These are phyloP conservation scores for Leptinotarsa defecta DNA, from an alignment of 1,140 invertebrate genomes.

Conservation along the genomic window DNA sequence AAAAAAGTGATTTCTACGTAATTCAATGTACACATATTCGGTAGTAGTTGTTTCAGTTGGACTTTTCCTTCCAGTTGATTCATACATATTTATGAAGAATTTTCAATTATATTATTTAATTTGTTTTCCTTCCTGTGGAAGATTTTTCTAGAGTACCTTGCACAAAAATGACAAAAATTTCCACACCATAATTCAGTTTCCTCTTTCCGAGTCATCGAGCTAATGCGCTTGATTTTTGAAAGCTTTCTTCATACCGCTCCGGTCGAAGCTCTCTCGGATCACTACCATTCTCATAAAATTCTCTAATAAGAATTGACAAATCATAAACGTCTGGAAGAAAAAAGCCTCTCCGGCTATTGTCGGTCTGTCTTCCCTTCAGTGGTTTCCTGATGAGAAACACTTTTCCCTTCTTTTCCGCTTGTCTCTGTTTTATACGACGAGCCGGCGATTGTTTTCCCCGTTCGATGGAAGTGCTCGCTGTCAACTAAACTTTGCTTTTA, in stretches of 20 bases:
- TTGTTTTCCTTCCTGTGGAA: no score
- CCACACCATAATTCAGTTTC: no score
- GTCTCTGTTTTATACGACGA: constrained; percentile 18
- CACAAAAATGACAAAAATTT: no score
- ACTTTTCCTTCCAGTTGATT: no score
- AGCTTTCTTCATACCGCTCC: neutral
- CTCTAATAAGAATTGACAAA: constrained; percentile 20
- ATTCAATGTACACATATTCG: no score
- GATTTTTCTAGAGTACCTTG: no score
- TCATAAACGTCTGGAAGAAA: constrained; percentile 17
- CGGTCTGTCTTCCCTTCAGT: constrained; percentile 22
- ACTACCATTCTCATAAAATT: neutral
- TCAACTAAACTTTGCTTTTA: constrained; percentile 41
- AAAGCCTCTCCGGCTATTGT: constrained; percentile 19
- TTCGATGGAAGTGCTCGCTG: constrained; percentile 36
- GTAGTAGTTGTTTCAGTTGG: no score
- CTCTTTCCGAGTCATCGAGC: no score
- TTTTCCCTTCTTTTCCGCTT: constrained; percentile 31
- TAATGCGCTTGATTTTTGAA: neutral
- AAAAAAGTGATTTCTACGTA: no score
- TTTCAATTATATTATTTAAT: no score
- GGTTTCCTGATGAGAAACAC: constrained; percentile 24
- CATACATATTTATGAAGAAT: no score
- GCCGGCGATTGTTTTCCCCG: constrained; percentile 23
- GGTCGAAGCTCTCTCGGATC: neutral